A percentile compares a stretch with the other conserved stretches of the same genome.
These are phyloP conservation scores for Peromyscus maniculatus DNA, from an alignment of 2,113 vertebrate species.

Conservation along the genomic window DNA sequence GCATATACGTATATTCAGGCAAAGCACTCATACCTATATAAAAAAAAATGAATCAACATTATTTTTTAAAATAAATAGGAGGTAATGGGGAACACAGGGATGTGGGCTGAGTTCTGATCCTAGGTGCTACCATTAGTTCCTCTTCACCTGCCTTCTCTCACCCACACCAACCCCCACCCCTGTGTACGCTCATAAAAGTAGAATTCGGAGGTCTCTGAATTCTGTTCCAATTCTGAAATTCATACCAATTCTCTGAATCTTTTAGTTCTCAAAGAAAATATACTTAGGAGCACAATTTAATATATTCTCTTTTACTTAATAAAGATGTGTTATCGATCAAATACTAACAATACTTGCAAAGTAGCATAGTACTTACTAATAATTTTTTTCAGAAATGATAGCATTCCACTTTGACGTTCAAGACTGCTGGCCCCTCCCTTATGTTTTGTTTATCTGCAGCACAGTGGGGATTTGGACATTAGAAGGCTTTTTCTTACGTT, in stretches of 20 bases:
- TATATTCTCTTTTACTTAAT: conserved; percentile 37
- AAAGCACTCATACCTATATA: background rate
- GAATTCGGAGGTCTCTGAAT: background rate
- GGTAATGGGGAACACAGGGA: background rate
- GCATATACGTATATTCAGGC: background rate
- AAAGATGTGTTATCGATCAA: background rate
- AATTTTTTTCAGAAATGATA: conserved; percentile 21
- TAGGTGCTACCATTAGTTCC: background rate
- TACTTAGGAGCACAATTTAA: background rate
- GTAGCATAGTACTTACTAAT: background rate
- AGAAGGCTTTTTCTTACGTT: background rate
- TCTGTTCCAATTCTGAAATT: conserved; percentile 6
- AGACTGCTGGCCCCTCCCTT: background rate
- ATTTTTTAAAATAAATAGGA: background rate
- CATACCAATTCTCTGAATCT: conserved; percentile 10
- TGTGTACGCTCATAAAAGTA: background rate
- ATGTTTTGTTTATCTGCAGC: too few relatives aligned
- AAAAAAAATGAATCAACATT: background rate
- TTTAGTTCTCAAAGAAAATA: background rate
- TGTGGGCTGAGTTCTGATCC: background rate
- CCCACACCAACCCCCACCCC: background rate
- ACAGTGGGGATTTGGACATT: background rate
- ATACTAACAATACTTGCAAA: background rate
- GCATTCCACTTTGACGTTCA: background rate
- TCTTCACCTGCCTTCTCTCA: background rate